Evolutionary conservation across 2,888 invertebrate species (phyloP).

Genomic region (Campaea margaritaria): DNA sequence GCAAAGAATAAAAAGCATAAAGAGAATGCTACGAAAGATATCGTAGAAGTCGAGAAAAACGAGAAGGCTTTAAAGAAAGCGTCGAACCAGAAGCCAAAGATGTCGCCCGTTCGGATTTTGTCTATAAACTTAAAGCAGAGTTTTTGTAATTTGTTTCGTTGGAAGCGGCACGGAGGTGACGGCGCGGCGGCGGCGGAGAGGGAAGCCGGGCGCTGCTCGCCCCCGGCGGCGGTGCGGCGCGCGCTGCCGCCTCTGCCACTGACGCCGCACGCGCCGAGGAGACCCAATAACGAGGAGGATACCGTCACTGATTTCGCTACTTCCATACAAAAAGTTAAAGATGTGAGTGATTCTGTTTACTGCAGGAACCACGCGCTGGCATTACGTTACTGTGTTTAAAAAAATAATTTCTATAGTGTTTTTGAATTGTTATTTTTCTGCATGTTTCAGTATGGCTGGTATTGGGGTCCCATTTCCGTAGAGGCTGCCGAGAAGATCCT

Average conservation of each 20-base stretch:
- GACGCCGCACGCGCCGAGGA: constrained; percentile 53
- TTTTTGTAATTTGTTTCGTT: constrained; percentile 93
- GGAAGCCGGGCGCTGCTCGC: constrained; percentile 55
- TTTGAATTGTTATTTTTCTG: neutral
- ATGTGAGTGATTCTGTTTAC: constrained; percentile 86
- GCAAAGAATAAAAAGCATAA: constrained; percentile 87
- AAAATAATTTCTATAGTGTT: neutral
- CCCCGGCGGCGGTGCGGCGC: constrained; percentile 73
- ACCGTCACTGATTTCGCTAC: constrained; percentile 93
- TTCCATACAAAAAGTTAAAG: constrained; percentile 97
- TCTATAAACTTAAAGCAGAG: constrained; percentile 93
- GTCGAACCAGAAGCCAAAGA: constrained; percentile 82
- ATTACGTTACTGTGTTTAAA: too few species aligned
- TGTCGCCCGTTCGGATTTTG: constrained; percentile 87
- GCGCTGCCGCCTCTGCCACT: constrained; percentile 78
- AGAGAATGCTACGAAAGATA: constrained; percentile 66
- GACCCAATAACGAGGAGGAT: constrained; percentile 67
- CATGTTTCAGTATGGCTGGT: constrained; percentile 93
- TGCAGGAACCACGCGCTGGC: too few species aligned
- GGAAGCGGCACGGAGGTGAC: constrained; percentile 73
- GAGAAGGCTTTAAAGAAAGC: constrained; percentile 67
- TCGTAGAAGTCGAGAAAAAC: constrained; percentile 73
- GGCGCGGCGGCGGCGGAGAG: constrained; percentile 61
- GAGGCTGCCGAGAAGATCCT: constrained; percentile 96
- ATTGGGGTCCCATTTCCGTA: constrained; percentile 97